A percentile compares a stretch with the other conserved stretches of the same genome.
Evolutionary conservation across 2,113 vertebrate genomes (phyloP).

Genomic region (Taxidea taxus): DNA sequence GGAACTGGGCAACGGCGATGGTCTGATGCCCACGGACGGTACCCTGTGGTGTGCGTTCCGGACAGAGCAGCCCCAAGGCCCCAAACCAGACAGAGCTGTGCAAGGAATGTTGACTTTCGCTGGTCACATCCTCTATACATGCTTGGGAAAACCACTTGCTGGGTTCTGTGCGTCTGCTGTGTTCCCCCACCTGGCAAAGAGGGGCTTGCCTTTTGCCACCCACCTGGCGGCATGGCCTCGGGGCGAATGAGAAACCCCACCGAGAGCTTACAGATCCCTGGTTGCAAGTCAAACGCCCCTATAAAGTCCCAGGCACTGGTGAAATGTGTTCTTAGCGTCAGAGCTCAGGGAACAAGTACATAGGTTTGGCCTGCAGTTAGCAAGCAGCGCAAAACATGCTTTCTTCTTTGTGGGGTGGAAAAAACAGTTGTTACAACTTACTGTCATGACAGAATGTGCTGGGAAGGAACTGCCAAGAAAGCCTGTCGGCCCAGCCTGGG

Average conservation of each 20-base stretch:
- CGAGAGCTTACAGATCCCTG: neutral
- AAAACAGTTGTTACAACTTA: conserved; percentile 53
- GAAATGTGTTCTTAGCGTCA: neutral
- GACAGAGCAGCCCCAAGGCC: neutral
- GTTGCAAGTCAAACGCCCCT: neutral
- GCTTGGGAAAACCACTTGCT: neutral
- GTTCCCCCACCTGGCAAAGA: neutral
- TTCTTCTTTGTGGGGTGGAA: neutral
- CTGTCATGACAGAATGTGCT: conserved; percentile 69
- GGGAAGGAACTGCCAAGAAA: conserved; percentile 74
- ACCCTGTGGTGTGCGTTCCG: too few relatives aligned
- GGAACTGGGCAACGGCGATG: neutral
- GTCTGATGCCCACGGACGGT: accelerated
- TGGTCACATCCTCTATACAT: neutral
- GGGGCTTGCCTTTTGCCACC: neutral
- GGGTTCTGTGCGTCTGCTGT: neutral
- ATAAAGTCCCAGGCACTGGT: neutral
- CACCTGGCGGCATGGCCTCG: neutral
- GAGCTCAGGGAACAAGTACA: neutral
- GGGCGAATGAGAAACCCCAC: neutral
- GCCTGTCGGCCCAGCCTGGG: conserved; percentile 58
- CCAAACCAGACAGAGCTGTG: neutral
- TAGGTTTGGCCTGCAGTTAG: neutral
- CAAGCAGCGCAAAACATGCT: neutral
- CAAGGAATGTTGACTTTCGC: neutral